Base-by-base conservation (phyloP, 2,113 vertebrate species). In the Sarotherodon lohbergeri region DNA sequence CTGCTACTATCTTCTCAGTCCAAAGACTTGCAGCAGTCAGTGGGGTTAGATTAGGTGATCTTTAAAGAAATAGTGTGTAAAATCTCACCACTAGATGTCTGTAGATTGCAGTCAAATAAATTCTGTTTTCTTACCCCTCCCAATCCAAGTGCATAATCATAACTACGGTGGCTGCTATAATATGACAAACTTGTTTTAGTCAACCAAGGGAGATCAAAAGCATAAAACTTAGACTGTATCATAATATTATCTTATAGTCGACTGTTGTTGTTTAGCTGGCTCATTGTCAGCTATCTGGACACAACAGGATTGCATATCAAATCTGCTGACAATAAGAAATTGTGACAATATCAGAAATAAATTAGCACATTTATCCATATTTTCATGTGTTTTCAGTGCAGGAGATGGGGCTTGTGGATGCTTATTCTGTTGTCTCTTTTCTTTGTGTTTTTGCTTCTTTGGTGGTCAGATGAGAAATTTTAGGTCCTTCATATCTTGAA, bases 21-120 rank as follows among this genome's bases (percentile, higher is more conserved):
- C 32, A 63, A 63, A 63, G 32, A 4, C 0, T 36, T 63, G 59
- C 59, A 66, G 2, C 17, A 29, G 11, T 66, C 61, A 66, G 61
- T 66, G 61, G 0, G 61, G 32, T 7, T 12, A 66, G 61, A 4
- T 36, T 66, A 66, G 0, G 17, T 36, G 9, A 68, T 22, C 36
- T 41, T 68, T 68, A 41, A 39, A 39, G 34, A 22, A 66, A 66
- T 22, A 66, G 61, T 66, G 0, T 66, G 61, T 13, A 66, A 39
- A 66, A 66, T 66, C 34, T 66, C 61, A 66, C 61, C 34, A 66
- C 34, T 13, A 66, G 61, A 39, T 66, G 61, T 39, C 10, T 13
- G 19, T 66, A 66, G 61, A 39, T 39, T 66, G 19, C 61, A 39
- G 34, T 39, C 34, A 66, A 7, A 36, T 66, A 1, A 36, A 66